phyloP scores from a whole-genome alignment of 2,888 invertebrate genomes.

The Ctenicera cuprea region DNA sequence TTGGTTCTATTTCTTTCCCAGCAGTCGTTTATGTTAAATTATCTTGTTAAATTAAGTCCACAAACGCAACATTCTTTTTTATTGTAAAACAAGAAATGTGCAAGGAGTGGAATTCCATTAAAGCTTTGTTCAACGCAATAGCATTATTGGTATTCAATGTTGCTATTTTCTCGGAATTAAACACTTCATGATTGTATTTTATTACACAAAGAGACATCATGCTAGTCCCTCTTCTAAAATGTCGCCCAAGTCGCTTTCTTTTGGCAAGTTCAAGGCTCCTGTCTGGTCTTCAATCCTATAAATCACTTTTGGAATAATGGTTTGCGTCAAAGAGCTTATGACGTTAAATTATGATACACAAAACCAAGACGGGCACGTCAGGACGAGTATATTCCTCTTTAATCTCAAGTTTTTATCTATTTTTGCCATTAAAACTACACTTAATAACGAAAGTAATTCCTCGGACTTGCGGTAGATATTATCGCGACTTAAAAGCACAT shows the following conservation, averaged over 20 bases:
- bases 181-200: conserved; percentile 18
- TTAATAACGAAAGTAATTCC: neutral
- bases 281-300: conserved; percentile 21
- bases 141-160: conserved; percentile 8
- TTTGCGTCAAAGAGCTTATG: conserved; percentile 22
- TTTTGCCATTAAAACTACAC: neutral
- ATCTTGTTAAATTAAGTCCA: too few relatives aligned
- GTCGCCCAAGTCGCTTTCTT: conserved; percentile 34
- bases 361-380: neutral
- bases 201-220: conserved; percentile 19
- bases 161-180: conserved; percentile 21
- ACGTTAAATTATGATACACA: conserved; percentile 29
- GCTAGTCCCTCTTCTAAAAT: conserved; percentile 27
- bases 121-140: neutral
- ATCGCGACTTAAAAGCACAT: conserved; percentile 18
- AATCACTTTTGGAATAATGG: conserved; percentile 31
- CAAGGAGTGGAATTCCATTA: conserved; percentile 5
- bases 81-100: neutral
- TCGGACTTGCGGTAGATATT: neutral
- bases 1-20: neutral
- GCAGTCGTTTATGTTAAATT: too few relatives aligned
- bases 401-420: neutral
- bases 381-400: neutral
- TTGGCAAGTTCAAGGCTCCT: conserved; percentile 35
- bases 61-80: neutral